Conservation (phyloP, 2,888 invertebrate genomes). For the Lamproptera curius region DNA sequence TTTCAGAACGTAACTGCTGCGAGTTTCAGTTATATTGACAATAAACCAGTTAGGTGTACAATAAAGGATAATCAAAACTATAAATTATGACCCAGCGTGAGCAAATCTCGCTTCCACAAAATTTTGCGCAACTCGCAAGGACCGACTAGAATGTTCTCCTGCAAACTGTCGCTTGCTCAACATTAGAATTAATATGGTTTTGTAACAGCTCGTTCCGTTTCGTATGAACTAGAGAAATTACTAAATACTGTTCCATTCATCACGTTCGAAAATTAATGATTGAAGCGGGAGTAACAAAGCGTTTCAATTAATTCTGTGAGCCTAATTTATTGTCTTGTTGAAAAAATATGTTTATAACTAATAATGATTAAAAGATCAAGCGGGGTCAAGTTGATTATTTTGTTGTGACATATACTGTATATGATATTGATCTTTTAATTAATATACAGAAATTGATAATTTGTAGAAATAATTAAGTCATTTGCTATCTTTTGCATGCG, state of each 20-base stretch:
- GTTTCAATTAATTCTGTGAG: not conserved
- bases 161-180: slow-evolving; percentile 44
- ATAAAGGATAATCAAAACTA: no score
- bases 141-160: slow-evolving; percentile 47
- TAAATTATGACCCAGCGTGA: not conserved
- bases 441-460: no score
- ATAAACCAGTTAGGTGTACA: no score
- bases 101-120: slow-evolving; percentile 39
- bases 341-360: not conserved
- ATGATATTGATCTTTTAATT: no score
- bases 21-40: no score
- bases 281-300: not conserved
- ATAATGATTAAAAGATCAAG: no score
- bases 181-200: slow-evolving; percentile 47
- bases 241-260: not conserved
- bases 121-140: slow-evolving; percentile 34
- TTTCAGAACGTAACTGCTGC: no score
- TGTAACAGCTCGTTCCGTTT: slow-evolving; percentile 38
- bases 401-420: no score
- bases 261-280: not conserved
- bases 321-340: not conserved
- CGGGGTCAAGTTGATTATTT: no score
- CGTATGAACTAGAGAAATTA: not conserved
- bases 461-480: no score
- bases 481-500: no score